Evolutionary conservation across 2,888 invertebrate species (phyloP).

Genomic region (Sphaeridia pumilis): DNA sequence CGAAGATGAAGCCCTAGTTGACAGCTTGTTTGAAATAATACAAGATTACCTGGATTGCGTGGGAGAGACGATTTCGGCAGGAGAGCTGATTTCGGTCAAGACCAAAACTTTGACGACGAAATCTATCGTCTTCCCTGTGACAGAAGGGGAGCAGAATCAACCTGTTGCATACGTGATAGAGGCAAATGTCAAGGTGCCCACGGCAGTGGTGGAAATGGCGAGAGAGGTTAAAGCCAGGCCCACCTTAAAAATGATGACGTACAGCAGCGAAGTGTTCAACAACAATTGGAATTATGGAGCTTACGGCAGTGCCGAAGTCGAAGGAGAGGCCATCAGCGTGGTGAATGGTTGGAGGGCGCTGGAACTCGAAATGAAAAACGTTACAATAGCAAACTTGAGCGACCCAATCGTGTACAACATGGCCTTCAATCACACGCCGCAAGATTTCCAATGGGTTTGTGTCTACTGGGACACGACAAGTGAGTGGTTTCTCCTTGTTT

Average conservation of each 20-base stretch:
- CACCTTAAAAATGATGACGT: slow-evolving; percentile 20
- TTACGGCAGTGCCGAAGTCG: too few relatives aligned
- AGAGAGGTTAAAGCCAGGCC: slow-evolving; percentile 13
- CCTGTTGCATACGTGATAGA: not conserved
- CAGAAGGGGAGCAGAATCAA: not conserved
- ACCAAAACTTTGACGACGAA: slow-evolving; percentile 17
- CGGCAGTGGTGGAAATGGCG: slow-evolving; percentile 19
- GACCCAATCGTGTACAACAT: slow-evolving; percentile 35
- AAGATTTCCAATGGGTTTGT: slow-evolving; percentile 33
- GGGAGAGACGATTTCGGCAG: too few relatives aligned
- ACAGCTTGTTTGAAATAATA: too few relatives aligned
- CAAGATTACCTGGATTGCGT: too few relatives aligned
- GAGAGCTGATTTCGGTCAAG: slow-evolving; percentile 14
- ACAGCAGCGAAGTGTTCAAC: slow-evolving; percentile 24
- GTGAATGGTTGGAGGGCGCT: too few relatives aligned
- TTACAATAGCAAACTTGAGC: slow-evolving; percentile 29
- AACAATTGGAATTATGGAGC: too few relatives aligned
- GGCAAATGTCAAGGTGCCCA: slow-evolving; percentile 17
- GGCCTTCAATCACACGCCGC: slow-evolving; percentile 18
- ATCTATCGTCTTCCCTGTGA: slow-evolving; percentile 18
- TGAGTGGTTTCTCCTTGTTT: slow-evolving; percentile 23
- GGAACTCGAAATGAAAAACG: slow-evolving; percentile 8
- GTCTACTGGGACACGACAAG: slow-evolving; percentile 37
- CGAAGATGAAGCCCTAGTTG: slow-evolving; percentile 6
- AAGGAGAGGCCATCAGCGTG: too few relatives aligned